Evolutionary conservation across 2,797 vertebrate species (phyloP), one percentile per base, ranked within the genome.

Genomic region (Pristis pectinata): DNA sequence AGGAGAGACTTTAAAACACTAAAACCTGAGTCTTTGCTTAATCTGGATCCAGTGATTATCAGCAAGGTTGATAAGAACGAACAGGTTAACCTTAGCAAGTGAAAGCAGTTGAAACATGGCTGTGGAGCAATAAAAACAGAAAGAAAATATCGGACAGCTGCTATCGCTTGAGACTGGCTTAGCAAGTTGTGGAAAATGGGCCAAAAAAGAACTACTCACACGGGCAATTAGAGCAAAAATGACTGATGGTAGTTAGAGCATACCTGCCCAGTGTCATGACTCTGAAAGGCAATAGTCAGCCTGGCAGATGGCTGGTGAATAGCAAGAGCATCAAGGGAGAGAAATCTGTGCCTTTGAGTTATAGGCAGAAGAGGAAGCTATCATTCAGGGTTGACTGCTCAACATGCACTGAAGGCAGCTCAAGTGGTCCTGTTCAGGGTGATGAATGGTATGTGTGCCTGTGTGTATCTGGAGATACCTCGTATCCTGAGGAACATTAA

Each of bases 301-400:
- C 92, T 56, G 92, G 70, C 70, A 74, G 92, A 76, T 94, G 70
- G 92, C 44, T 94, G 67, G 41, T 76, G 92, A 94, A 30, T 22
- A 94, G 24, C 1, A 13, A 15, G 17, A 34, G 70, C 15, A 67
- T 76, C 92, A 7, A 94, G 92, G 70, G 44, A 24, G 13, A 67
- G 70, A 56, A 53, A 53, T 44, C 44, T 74, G 27, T 76, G 70
- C 11, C 67, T 94, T 53, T 94, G 92, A 94, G 70, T 94, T 76
- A 94, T 76, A 64, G 0, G 3, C 27, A 10, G 49, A 74, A n/a
- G 44, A 34, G 44, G 49, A 94, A 76, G 92, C 92, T 74, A 94
- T 94, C 92, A 94, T 56, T 76, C 49, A 74, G 92, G 70, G 92
- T 34, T 94, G 70, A 56, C 70, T 94, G 41, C 70, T 74, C 92